Conservation (phyloP, 2,797 vertebrate species). For the Eptatretus atami region DNA sequence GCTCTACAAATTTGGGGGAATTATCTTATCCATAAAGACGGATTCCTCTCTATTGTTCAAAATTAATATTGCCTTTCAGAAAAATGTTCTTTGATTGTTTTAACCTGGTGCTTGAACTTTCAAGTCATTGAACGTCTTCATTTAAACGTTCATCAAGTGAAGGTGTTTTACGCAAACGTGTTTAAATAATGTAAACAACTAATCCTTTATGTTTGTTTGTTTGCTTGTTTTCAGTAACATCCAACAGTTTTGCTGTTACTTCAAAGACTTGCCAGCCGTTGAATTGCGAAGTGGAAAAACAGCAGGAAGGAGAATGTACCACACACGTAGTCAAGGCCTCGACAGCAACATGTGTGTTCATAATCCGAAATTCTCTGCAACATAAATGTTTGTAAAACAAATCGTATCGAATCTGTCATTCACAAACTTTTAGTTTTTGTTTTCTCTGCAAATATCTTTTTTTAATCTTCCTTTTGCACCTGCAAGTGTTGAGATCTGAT, state of each 20-base stretch:
- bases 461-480: not conserved
- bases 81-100: too few relatives aligned
- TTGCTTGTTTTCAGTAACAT: slow-evolving; percentile 34
- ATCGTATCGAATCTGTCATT: not conserved
- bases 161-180: too few relatives aligned
- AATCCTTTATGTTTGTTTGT: not conserved
- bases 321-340: slow-evolving; percentile 75
- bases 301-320: slow-evolving; percentile 67
- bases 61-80: too few relatives aligned
- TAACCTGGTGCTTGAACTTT: too few relatives aligned
- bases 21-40: too few relatives aligned
- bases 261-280: slow-evolving; percentile 79
- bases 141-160: too few relatives aligned
- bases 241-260: slow-evolving; percentile 86
- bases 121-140: too few relatives aligned
- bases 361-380: too few relatives aligned
- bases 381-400: not conserved
- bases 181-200: not conserved
- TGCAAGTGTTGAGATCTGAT: too few relatives aligned
- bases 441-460: not conserved
- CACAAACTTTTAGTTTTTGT: slow-evolving; percentile 3
- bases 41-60: too few relatives aligned
- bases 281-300: slow-evolving; percentile 85
- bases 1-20: too few relatives aligned
- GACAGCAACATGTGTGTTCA: slow-evolving; percentile 73